phyloP scores from a whole-genome alignment of 1,140 invertebrate genomes.

The Proales similis region DNA sequence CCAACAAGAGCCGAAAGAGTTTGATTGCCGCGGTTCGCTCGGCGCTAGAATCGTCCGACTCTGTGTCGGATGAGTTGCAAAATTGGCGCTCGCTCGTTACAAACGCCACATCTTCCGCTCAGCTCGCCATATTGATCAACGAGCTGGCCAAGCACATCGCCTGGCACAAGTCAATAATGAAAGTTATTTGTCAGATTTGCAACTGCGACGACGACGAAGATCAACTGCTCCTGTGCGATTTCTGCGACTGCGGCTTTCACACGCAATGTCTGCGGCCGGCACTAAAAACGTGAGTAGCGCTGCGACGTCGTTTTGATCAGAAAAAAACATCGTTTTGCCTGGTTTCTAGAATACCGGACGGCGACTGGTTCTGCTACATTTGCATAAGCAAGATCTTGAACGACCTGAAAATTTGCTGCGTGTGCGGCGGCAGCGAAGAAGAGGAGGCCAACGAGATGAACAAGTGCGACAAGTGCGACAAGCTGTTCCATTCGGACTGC shows the following conservation, averaged over 20 bases:
- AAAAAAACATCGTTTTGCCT: neutral
- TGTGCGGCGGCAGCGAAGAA: slow-evolving; percentile 41
- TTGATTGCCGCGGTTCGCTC: neutral
- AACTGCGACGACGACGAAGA: slow-evolving; percentile 90
- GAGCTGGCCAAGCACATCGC: slow-evolving; percentile 82
- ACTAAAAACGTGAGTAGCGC: slow-evolving; percentile 55
- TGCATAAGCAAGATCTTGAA: slow-evolving; percentile 75
- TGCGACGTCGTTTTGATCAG: neutral
- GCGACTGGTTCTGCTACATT: slow-evolving; percentile 93
- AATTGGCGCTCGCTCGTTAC: slow-evolving; percentile 80
- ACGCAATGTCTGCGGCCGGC: slow-evolving; percentile 75
- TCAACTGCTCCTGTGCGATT: slow-evolving; percentile 84
- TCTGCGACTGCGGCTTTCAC: slow-evolving; percentile 94
- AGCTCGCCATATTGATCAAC: slow-evolving; percentile 79
- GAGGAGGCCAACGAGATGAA: neutral
- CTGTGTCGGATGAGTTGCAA: slow-evolving; percentile 58
- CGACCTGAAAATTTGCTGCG: slow-evolving; percentile 39
- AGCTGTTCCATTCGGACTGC: slow-evolving; percentile 34
- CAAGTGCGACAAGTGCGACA: slow-evolving; percentile 33
- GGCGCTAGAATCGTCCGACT: neutral
- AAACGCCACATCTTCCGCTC: slow-evolving; percentile 72
- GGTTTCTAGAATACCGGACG: slow-evolving; percentile 70
- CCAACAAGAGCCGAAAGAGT: too few species aligned
- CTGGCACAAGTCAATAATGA: slow-evolving; percentile 98
- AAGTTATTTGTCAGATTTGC: slow-evolving; percentile 95